Percentiles rank a stretch among this genome's conserved stretches.
These are phyloP conservation scores for Timandra comae DNA, from an alignment of 2,888 invertebrate genomes.

Conservation along the genomic window DNA sequence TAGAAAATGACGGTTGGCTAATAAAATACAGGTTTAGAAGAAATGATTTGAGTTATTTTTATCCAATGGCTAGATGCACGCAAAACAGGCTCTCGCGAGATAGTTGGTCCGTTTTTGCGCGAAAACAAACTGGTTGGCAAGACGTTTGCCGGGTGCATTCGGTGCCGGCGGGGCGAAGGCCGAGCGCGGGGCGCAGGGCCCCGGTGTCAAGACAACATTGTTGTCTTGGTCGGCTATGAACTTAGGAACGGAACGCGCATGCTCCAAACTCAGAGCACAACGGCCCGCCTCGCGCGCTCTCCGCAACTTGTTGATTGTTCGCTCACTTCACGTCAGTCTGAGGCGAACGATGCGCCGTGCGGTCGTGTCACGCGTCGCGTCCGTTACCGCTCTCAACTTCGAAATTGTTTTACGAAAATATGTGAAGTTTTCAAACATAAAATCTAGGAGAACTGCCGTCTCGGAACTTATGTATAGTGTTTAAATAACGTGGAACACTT, in stretches of 20 bases:
- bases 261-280: conserved; percentile 52
- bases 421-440: conserved; percentile 67
- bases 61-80: conserved; percentile 30
- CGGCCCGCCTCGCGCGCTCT: conserved; percentile 54
- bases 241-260: conserved; percentile 62
- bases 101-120: conserved; percentile 59
- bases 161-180: conserved; percentile 21
- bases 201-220: conserved; percentile 43
- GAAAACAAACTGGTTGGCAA: conserved; percentile 61
- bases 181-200: conserved; percentile 18
- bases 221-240: conserved; percentile 52
- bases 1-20: conserved; percentile 15
- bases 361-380: conserved; percentile 54
- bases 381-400: conserved; percentile 60
- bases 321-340: conserved; percentile 66
- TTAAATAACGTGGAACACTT: conserved; percentile 46
- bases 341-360: conserved; percentile 66
- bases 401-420: conserved; percentile 70
- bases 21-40: conserved; percentile 7
- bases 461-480: conserved; percentile 44
- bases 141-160: conserved; percentile 35
- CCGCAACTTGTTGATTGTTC: conserved; percentile 74
- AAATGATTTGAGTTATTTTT: conserved; percentile 28
- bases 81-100: conserved; percentile 30
- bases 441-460: conserved; percentile 49